Percentiles rank a stretch among this genome's conserved stretches.
Conservation (phyloP, 1,140 invertebrate species). For the Drosophila insularis region DNA sequence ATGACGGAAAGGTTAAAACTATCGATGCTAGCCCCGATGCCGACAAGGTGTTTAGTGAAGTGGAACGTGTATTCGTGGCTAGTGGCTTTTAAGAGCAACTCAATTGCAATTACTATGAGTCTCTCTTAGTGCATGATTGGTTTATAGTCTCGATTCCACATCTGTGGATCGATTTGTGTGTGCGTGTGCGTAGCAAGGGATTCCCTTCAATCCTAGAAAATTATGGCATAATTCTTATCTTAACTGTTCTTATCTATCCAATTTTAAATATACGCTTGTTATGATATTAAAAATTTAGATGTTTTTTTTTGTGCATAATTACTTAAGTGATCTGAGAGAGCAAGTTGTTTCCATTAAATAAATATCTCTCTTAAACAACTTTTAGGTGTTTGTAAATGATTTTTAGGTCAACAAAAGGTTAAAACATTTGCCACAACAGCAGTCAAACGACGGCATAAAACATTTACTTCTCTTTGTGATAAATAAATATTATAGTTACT, state of each 20-base stretch:
- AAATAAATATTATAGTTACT: not conserved
- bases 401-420: not conserved
- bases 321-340: slow-evolving; percentile 18
- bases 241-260: slow-evolving; percentile 20
- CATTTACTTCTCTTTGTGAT: not conserved
- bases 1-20: slow-evolving; percentile 88
- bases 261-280: slow-evolving; percentile 61
- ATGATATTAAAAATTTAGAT: slow-evolving; percentile 33
- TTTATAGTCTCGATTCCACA: slow-evolving; percentile 21
- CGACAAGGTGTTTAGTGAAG: slow-evolving; percentile 87
- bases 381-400: not conserved
- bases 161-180: slow-evolving; percentile 14
- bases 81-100: slow-evolving; percentile 54
- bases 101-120: not conserved
- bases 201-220: not conserved
- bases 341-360: slow-evolving; percentile 26
- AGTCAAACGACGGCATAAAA: not conserved
- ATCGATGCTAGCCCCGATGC: slow-evolving; percentile 89
- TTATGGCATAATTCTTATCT: slow-evolving; percentile 5
- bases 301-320: slow-evolving; percentile 14
- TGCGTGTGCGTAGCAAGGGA: slow-evolving; percentile 22
- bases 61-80: slow-evolving; percentile 62
- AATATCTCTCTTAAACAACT: too few relatives aligned
- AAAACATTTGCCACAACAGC: not conserved
- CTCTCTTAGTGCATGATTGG: not conserved